Base-by-base conservation (phyloP, 1,140 invertebrate genomes). In the Radopholus similis region DNA sequence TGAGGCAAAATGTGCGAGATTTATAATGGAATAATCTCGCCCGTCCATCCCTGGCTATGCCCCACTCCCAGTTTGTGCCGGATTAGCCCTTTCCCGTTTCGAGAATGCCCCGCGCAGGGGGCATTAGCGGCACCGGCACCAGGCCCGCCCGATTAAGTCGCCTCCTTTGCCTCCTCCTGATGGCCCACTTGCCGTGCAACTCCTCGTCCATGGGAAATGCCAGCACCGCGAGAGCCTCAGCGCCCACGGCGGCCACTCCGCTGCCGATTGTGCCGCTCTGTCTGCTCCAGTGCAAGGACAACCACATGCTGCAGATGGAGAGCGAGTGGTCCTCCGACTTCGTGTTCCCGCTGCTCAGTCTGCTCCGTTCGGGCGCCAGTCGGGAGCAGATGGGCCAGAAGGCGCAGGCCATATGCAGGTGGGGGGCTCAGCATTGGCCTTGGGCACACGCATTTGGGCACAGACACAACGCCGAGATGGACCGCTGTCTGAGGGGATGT, bases 231-330 rank as follows among this genome's bases (percentile, higher is more conserved):
- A 49, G 13, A 62, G 44, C 40, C 32, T 51, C 49, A 15, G 21
- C 8, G 5, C 13, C 4, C 21, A 26, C 4, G 13, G 18, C 18
- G 28, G 9, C 18, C 9, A 23, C 28, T 6, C 37, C 40, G 9
- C 49, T 62, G 11, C 38, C 40, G 8, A 62, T 62, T 49, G 40
- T 62, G 21, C 58, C 58, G 8, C 58, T 62, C 44, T 62, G 58
- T 49, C 58, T 62, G 28, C n/a, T 62, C 11, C 35, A 49, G 5
- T 62, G 58, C 49, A 62, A 62, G 34, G 58, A 62, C 40, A 62
- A 62, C 30, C 58, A 62, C 32, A 62, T 62, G 58, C 30, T 62
- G 18, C 42, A 30, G 40, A 40, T 62, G 18, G 5, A n/a, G n/a
- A n/a, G n/a, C n/a, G 51, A 53, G 35, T 53, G 51, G 51, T 53